These are phyloP conservation scores for Sclerodermus sp. DNA, from an alignment of 2,888 invertebrate genomes.

Conservation along the genomic window DNA sequence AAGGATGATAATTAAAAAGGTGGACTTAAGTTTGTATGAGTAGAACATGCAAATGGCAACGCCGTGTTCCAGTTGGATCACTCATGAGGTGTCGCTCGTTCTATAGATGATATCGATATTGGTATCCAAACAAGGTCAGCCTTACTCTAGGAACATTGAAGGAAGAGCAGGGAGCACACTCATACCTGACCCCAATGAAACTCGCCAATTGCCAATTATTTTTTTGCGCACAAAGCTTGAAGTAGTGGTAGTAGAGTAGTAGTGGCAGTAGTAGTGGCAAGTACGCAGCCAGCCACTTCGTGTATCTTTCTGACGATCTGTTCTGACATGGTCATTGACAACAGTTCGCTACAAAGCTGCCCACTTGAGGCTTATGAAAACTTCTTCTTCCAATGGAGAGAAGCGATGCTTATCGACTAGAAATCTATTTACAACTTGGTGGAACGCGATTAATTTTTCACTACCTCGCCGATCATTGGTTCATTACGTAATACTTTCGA, in stretches of 20 bases:
- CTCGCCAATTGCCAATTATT: slow-evolving; percentile 51
- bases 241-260: too few relatives aligned
- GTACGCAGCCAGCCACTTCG: too few relatives aligned
- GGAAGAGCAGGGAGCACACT: slow-evolving; percentile 52
- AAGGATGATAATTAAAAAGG: neutral
- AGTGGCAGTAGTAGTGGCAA: too few relatives aligned
- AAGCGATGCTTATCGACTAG: too few relatives aligned
- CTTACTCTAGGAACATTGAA: slow-evolving; percentile 44
- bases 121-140: slow-evolving; percentile 24
- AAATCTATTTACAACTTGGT: too few relatives aligned
- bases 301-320: slow-evolving; percentile 25
- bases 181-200: slow-evolving; percentile 58
- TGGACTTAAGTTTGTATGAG: neutral
- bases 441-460: too few relatives aligned
- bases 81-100: slow-evolving; percentile 49
- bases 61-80: slow-evolving; percentile 48
- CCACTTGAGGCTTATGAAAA: slow-evolving; percentile 50
- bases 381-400: neutral
- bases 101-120: slow-evolving; percentile 25
- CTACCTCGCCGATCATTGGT: too few relatives aligned
- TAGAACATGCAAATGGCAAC: slow-evolving; percentile 46
- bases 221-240: too few relatives aligned
- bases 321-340: slow-evolving; percentile 51
- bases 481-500: too few relatives aligned
- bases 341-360: slow-evolving; percentile 51